Percentiles rank a stretch among this genome's conserved stretches.
Evolutionary conservation across 2,797 vertebrate genomes (phyloP).

Genomic region (Pangasius mekongensis): DNA sequence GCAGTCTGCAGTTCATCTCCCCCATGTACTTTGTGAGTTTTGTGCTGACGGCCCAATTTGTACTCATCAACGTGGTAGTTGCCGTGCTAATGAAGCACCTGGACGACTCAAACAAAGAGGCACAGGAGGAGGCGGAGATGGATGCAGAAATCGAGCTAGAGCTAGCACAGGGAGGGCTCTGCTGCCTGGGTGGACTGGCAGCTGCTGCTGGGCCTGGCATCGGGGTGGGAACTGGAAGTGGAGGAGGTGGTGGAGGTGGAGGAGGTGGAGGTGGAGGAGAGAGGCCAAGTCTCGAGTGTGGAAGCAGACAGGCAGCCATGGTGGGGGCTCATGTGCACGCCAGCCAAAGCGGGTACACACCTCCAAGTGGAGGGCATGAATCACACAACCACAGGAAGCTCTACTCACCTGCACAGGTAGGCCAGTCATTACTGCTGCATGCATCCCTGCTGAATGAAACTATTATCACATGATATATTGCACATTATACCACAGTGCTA

Average conservation of each 20-base stretch:
- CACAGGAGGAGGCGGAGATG: constrained; percentile 94
- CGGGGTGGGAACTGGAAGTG: constrained; percentile 56
- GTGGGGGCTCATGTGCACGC: constrained; percentile 40
- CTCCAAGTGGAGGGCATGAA: constrained; percentile 60
- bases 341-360: constrained; percentile 49
- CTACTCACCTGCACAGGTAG: constrained; percentile 91
- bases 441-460: neutral
- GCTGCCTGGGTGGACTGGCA: constrained; percentile 77
- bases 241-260: constrained; percentile 17
- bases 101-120: constrained; percentile 96
- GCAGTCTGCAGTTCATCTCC: constrained; percentile 93
- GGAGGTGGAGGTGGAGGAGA: constrained; percentile 47
- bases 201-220: constrained; percentile 70
- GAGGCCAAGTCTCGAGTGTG: constrained; percentile 27
- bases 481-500: neutral
- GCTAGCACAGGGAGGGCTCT: constrained; percentile 86
- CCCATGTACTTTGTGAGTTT: constrained; percentile 96
- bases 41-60: constrained; percentile 95
- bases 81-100: constrained; percentile 90
- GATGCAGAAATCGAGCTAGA: constrained; percentile 93
- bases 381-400: constrained; percentile 76
- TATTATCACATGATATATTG: neutral
- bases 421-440: constrained; percentile 38
- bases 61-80: constrained; percentile 96
- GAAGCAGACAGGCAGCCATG: constrained; percentile 30